A percentile compares a stretch with the other conserved stretches of the same genome.
Evolutionary conservation across 2,888 invertebrate genomes (phyloP).

Genomic region (Rhodophaea formosa): DNA sequence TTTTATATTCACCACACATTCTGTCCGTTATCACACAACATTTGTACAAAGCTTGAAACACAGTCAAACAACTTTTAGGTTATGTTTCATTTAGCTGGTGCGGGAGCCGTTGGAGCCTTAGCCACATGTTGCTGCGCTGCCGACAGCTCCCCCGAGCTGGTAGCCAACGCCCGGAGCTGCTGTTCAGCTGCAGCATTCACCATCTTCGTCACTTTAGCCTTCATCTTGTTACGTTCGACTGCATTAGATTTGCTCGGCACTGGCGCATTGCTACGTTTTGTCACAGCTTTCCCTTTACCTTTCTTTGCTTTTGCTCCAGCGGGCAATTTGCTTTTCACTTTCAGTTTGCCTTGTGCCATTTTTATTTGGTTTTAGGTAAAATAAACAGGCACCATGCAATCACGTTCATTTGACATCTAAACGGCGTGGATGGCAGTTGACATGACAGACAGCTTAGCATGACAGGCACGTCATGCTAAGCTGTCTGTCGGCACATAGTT

Average conservation of each 20-base stretch:
- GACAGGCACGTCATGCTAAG: no score
- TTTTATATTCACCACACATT: neutral
- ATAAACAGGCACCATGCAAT: neutral
- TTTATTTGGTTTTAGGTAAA: conserved; percentile 30
- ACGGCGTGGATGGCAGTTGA: neutral
- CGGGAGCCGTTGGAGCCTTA: conserved; percentile 66
- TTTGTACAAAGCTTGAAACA: neutral
- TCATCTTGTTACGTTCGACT: conserved; percentile 83
- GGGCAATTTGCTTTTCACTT: conserved; percentile 84
- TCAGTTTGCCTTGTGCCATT: conserved; percentile 87
- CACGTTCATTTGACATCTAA: neutral
- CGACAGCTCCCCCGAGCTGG: conserved; percentile 72
- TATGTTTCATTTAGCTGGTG: conserved; percentile 50
- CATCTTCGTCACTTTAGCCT: conserved; percentile 84
- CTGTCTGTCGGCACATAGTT: no score
- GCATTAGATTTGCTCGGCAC: conserved; percentile 83
- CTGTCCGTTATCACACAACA: neutral
- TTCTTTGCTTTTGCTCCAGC: conserved; percentile 75
- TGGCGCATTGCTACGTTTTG: conserved; percentile 84
- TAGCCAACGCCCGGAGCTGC: conserved; percentile 82
- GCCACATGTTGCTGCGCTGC: conserved; percentile 72
- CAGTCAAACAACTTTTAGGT: conserved; percentile 21
- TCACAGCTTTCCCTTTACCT: conserved; percentile 74
- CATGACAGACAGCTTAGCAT: neutral
- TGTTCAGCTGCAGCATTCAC: conserved; percentile 86